Evolutionary conservation across 2,888 invertebrate species (phyloP).

Genomic region (Diogma glabrata): DNA sequence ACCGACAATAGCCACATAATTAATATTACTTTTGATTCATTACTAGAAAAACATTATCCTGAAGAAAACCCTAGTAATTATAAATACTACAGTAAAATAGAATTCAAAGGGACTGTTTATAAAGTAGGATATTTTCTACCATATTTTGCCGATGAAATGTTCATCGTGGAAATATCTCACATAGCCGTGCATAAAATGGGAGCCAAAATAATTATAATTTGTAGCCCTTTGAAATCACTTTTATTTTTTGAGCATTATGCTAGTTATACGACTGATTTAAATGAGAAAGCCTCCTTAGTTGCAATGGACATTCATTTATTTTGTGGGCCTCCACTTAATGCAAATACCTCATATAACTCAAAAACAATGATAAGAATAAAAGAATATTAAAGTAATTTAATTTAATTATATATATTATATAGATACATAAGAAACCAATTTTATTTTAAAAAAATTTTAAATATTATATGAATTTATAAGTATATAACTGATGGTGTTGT

Average conservation of each 20-base stretch:
- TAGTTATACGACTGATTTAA: background rate
- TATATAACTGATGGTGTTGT: too few species aligned
- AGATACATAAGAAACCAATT: too few species aligned
- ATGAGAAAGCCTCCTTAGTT: background rate
- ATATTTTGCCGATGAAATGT: background rate
- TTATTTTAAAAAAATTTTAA: too few species aligned
- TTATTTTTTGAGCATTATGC: background rate
- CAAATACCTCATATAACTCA: background rate
- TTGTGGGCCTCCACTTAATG: conserved; percentile 2
- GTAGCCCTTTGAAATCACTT: background rate
- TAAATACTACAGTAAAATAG: background rate
- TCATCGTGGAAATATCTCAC: background rate
- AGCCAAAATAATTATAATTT: background rate
- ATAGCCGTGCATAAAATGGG: background rate
- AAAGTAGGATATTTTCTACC: background rate
- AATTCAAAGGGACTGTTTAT: background rate
- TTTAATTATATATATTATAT: background rate
- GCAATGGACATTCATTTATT: background rate
- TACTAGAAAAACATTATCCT: background rate
- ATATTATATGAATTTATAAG: too few species aligned
- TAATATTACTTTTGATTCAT: background rate
- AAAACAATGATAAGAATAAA: background rate
- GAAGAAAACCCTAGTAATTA: background rate
- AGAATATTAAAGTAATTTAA: background rate
- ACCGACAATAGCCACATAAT: too few species aligned